These are phyloP conservation scores for Chaenogobius annularis DNA, from an alignment of 2,113 vertebrate species.

Conservation along the genomic window DNA sequence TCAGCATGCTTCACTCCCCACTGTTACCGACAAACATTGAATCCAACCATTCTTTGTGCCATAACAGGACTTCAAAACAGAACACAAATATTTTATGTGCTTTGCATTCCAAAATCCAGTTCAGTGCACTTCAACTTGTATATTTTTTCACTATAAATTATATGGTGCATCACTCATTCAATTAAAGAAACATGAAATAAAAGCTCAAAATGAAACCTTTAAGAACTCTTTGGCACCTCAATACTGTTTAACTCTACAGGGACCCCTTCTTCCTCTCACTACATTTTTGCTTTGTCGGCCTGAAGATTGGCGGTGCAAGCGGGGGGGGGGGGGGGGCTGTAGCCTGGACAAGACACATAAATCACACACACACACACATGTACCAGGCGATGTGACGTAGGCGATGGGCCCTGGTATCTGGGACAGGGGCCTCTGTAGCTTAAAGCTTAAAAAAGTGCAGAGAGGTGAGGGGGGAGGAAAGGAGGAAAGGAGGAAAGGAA, in stretches of 20 bases:
- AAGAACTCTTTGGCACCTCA: neutral
- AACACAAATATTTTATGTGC: neutral
- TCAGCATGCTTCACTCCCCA: neutral
- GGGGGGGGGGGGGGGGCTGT: conserved; percentile 2
- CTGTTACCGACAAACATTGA: neutral
- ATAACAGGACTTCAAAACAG: neutral
- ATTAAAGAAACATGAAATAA: neutral
- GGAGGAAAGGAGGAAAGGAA: conserved; percentile 21
- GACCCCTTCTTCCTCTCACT: conserved; percentile 37
- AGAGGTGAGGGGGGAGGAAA: neutral
- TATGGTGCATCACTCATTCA: neutral
- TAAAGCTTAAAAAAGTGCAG: conserved; percentile 16
- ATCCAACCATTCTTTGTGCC: neutral
- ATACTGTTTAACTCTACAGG: conserved; percentile 28
- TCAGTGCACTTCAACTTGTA: no score
- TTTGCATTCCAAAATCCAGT: neutral
- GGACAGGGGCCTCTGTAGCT: conserved; percentile 36
- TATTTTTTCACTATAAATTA: no score
- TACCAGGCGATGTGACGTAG: conserved; percentile 42
- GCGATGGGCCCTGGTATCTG: conserved; percentile 52
- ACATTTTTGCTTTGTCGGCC: conserved; percentile 46
- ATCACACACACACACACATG: conserved; percentile 51
- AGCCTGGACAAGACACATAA: conserved; percentile 70
- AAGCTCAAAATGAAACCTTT: no score
- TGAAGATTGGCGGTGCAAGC: conserved; percentile 12